Percentiles rank a stretch among this genome's conserved stretches.
Conservation (phyloP, 2,797 vertebrate genomes). For the Clarias platycephalus region DNA sequence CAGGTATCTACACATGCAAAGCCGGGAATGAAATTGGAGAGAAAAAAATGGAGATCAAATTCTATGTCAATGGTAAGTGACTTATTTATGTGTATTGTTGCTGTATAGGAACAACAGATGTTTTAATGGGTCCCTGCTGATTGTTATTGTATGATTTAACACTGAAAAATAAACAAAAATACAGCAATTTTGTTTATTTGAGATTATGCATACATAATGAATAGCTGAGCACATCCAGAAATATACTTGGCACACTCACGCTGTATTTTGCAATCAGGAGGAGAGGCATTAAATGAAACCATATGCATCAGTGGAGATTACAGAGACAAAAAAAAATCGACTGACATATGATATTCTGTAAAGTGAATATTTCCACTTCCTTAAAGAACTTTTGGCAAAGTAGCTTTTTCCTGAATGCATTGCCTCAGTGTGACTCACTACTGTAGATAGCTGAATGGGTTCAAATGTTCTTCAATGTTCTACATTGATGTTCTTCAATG, state of each 20-base stretch:
- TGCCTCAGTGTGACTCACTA: constrained; percentile 56
- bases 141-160: constrained; percentile 43
- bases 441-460: constrained; percentile 61
- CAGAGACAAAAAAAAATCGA: constrained; percentile 60
- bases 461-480: constrained; percentile 63
- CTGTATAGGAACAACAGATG: neutral
- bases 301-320: constrained; percentile 61
- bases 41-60: constrained; percentile 67
- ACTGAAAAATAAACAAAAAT: constrained; percentile 16
- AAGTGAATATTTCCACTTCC: constrained; percentile 64
- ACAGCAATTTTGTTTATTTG: constrained; percentile 48
- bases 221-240: constrained; percentile 60
- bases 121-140: constrained; percentile 4
- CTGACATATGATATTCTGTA: constrained; percentile 66
- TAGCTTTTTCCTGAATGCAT: constrained; percentile 45
- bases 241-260: constrained; percentile 56
- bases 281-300: constrained; percentile 75
- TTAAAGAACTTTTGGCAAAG: constrained; percentile 61
- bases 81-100: constrained; percentile 15
- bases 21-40: constrained; percentile 73
- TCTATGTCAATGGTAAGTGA: constrained; percentile 84
- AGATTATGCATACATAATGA: constrained; percentile 61
- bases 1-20: constrained; percentile 78
- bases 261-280: constrained; percentile 69
- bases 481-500: neutral